Percentiles rank a stretch among this genome's conserved stretches.
Conservation (phyloP, 2,888 invertebrate species). For the Apoda limacodes region DNA sequence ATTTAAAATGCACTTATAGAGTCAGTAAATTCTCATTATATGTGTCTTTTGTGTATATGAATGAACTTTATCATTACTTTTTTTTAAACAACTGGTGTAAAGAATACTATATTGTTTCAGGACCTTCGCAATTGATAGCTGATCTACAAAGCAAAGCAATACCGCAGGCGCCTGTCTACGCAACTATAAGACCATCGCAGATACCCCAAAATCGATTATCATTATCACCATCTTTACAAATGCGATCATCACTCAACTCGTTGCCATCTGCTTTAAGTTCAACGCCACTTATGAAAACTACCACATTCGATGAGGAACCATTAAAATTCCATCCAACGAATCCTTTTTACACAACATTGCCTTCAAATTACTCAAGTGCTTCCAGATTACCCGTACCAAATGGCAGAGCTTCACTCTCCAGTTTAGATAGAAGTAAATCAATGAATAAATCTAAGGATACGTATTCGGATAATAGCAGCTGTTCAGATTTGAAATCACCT, state of each 20-base stretch:
- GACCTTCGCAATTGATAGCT: conserved; percentile 54
- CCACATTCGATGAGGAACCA: conserved; percentile 37
- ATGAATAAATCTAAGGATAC: conserved; percentile 38
- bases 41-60: too few relatives aligned
- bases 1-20: too few relatives aligned
- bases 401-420: conserved; percentile 37
- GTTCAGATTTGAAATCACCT: conserved; percentile 38
- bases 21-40: too few relatives aligned
- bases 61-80: too few relatives aligned
- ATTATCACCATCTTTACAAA: conserved; percentile 31
- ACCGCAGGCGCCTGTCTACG: conserved; percentile 57
- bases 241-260: conserved; percentile 40
- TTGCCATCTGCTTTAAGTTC: conserved; percentile 43
- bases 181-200: conserved; percentile 48
- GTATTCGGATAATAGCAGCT: conserved; percentile 29
- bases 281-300: conserved; percentile 43
- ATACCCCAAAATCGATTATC: conserved; percentile 36
- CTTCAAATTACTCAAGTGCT: conserved; percentile 49
- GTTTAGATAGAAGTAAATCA: conserved; percentile 42
- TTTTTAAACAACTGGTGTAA: too few relatives aligned
- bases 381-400: conserved; percentile 59
- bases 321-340: conserved; percentile 57
- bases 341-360: conserved; percentile 61
- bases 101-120: conserved; percentile 45
- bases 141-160: conserved; percentile 42